Evolutionary conservation across 2,888 invertebrate genomes (phyloP), one percentile per base, ranked within the genome.

Genomic region (Itoplectis maculator): DNA sequence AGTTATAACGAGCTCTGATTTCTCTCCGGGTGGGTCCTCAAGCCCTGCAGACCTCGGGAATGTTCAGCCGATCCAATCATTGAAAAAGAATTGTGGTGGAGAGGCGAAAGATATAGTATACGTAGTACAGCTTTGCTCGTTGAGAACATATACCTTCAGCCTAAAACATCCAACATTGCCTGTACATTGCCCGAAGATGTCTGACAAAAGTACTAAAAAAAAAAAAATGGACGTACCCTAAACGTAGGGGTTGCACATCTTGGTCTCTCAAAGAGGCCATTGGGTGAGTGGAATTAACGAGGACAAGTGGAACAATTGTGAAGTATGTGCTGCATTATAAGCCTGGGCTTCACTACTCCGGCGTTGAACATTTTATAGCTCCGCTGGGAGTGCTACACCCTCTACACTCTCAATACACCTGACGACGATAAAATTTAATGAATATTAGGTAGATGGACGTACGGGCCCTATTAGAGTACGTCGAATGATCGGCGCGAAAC

Each of bases 381-480:
- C 80, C 70, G 65, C 65, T 7, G 70, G 75, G 70, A 45, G 35
- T 15, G 0, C 6, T n/a, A 23, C 56, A 13, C 42, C 23, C 9
- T 23, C 54, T 37, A 18, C 20, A 23, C 59, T 23, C 15, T 18
- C 47, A 40, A 61, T 70, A 37, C 54, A 70, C 63, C 42, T 11
- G 54, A 42, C 37, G 45, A 47, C 70, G 69, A 75, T 80, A 45
- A 80, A 75, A 75, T 76, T 70, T 75, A 75, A 80, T 65, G 74
- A 75, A 74, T 80, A 75, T 80, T 79, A 56, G 56, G 54, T 66
- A 65, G 65, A 73, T 66, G 35, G 35, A 70, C 56, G 54, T 76
- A 68, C 13, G 49, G 59, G 56, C 42, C 54, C 40, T 11, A 56
- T 56, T 49, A 35, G 18, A 63, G 13, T 7, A 69, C n/a, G 35